Base-by-base conservation (phyloP, 2,888 invertebrate genomes). In the Brachycybe producta region DNA sequence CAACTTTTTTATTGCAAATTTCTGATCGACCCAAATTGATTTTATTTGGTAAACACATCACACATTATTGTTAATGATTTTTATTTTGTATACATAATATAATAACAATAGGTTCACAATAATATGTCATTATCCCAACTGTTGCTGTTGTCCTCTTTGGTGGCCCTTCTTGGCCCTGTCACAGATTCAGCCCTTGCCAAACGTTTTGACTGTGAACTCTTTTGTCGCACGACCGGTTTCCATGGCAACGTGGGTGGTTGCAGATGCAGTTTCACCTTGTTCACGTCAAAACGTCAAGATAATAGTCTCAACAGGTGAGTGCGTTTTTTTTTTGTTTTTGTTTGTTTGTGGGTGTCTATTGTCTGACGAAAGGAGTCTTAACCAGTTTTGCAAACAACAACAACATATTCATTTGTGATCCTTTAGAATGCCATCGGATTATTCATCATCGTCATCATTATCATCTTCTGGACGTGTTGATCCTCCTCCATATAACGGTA, bases 191-290 rank as follows among this genome's bases (percentile, higher is more conserved):
- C 57, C 8, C 44, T 48, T 15, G 60, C 55, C 39, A 60, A 60
- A 53, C 54, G 61, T 5, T 58, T 61, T 42, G 61, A 61, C 56
- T 61, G 61, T 41, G 54, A 56, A 44, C 44, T 58, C 44, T 61
- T 61, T 54, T 61, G 61, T 42, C 57, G 58, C 19, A 52, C 55
- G 32, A 61, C 61, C 1, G 60, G 60, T 24, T 61, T 58, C 51
- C 58, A 56, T 45, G 61, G 61, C 27, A 57, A 56, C 54, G 56
- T 61, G 19, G 61, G 61, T 35, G 61, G 61, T 24, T 61, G 61
- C 49, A 55, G 61, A 27, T 61, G 61, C 52, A 59, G 60, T 50
- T 61, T 61, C 54, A 61, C 61, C 8, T 55, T 61, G 23, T 61
- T 61, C 54, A 56, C 60, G 2, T 55, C 58, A 30, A 61, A 61